phyloP scores from a whole-genome alignment of 2,113 vertebrate species.

The Microtus pennsylvanicus region DNA sequence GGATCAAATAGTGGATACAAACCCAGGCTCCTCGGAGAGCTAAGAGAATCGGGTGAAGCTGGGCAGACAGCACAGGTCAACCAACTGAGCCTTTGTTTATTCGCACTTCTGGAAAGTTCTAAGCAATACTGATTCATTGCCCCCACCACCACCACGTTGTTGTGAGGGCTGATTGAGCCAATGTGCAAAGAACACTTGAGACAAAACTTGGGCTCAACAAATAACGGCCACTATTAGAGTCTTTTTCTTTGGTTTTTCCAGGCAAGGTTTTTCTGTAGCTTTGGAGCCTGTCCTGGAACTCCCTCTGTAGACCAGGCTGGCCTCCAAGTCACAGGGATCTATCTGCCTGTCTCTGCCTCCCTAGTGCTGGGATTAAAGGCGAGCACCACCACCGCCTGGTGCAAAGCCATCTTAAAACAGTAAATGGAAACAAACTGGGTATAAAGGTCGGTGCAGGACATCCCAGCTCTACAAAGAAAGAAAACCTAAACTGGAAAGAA shows the following conservation, averaged over 20 bases:
- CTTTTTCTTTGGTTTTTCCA: too few relatives aligned
- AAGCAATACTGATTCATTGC: neutral
- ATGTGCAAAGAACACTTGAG: neutral
- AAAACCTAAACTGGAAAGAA: neutral
- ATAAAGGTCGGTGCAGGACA: neutral
- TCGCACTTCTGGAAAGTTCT: neutral
- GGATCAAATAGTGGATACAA: neutral
- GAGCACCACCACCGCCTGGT: too few relatives aligned
- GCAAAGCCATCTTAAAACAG: neutral
- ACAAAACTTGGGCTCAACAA: neutral
- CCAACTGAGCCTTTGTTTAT: neutral
- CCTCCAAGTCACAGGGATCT: too few relatives aligned
- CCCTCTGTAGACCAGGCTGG: too few relatives aligned
- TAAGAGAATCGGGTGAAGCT: neutral
- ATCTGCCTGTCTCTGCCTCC: too few relatives aligned
- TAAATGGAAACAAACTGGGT: neutral
- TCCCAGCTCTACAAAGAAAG: neutral
- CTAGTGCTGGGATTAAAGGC: too few relatives aligned
- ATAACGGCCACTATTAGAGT: neutral
- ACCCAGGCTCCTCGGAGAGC: rapidly evolving
- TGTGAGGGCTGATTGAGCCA: neutral
- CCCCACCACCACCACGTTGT: rapidly evolving
- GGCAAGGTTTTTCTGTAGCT: too few relatives aligned
- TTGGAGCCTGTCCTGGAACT: too few relatives aligned
- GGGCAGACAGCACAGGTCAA: neutral